Base-by-base conservation (phyloP, 2,113 vertebrate genomes). In the Hippocampus guttulatus region DNA sequence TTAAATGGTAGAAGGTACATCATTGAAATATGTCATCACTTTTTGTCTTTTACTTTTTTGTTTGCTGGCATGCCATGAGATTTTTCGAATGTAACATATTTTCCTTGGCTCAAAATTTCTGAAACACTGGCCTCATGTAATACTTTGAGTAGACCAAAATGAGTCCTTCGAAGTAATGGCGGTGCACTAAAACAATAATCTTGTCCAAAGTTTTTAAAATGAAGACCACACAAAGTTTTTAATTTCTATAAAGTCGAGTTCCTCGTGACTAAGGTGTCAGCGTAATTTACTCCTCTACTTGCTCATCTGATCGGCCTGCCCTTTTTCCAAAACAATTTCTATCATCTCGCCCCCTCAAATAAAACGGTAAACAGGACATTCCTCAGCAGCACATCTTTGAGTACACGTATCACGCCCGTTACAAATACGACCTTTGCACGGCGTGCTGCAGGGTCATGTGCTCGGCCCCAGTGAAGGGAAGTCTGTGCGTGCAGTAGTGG, bases 391-490 rank as follows among this genome's bases (percentile, higher is more conserved):
- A 72, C 57, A 55, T 81, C 66, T 73, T 66, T 45, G 55, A 55
- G 21, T 67, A 27, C 75, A 67, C 60, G 16, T 45, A 60, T 68
- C 40, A n/a, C 57, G 14, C 43, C 51, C 65, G 54, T 78, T 64
- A 64, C 20, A n/a, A 25, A 67, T 92, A 90, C 21, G 79, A 77
- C 69, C 88, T 88, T 72, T 87, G 89, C 57, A 96, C 92, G 0
- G 96, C 95, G 75, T 98, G 88, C 72, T 95, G 94, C 62, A 98
- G 91, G 79, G 94, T 94, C 96, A 98, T 98, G 88, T 96, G 96
- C 68, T 97, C 95, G 0, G 95, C 96, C 33, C 95, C 96, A 40
- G 96, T 98, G 91, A 98, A 98, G 55, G 96, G 96, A 79, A 98
- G 80, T 79, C 96, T 94, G 83, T 95, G 95, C 0, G 86, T 90